Evolutionary conservation across 2,113 vertebrate genomes (phyloP).

Genomic region (Siniperca chuatsi): DNA sequence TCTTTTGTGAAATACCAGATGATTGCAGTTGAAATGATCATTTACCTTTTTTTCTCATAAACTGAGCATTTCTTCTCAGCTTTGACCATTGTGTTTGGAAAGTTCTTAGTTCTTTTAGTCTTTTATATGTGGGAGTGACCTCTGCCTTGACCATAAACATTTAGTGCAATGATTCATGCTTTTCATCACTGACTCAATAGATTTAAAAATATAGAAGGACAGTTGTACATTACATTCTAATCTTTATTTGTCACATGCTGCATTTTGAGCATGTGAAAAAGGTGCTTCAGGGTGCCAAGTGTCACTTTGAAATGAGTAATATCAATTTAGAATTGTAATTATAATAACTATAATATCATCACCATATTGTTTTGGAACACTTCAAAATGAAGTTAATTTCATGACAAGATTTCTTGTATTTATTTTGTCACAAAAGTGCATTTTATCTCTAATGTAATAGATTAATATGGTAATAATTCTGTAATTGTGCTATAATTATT

Average conservation of each 20-base stretch:
- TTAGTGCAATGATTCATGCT: not conserved
- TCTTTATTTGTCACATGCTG: conserved; percentile 8
- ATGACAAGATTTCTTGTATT: conserved; percentile 7
- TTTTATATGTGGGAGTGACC: not conserved
- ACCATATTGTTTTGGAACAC: conserved; percentile 8
- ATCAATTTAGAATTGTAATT: conserved; percentile 2
- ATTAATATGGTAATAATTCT: conserved; percentile 25
- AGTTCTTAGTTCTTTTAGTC: not conserved
- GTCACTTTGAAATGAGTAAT: conserved; percentile 25
- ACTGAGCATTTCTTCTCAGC: not conserved
- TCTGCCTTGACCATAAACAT: not conserved
- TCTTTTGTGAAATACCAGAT: not conserved
- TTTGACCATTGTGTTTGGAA: not conserved
- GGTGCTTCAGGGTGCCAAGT: not conserved
- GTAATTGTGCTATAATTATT: conserved; percentile 21
- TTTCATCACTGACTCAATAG: not conserved
- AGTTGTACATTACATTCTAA: not conserved
- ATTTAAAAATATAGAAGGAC: not conserved
- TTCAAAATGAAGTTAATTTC: conserved; percentile 3
- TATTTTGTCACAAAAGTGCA: conserved; percentile 12
- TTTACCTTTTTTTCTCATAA: not conserved
- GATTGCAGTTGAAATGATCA: not conserved
- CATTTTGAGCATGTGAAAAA: not conserved
- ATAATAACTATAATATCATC: not conserved
- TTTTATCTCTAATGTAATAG: conserved; percentile 18